These are phyloP conservation scores for Sinocyclocheilus rhinocerous DNA, from an alignment of 2,113 vertebrate genomes.

Conservation along the genomic window DNA sequence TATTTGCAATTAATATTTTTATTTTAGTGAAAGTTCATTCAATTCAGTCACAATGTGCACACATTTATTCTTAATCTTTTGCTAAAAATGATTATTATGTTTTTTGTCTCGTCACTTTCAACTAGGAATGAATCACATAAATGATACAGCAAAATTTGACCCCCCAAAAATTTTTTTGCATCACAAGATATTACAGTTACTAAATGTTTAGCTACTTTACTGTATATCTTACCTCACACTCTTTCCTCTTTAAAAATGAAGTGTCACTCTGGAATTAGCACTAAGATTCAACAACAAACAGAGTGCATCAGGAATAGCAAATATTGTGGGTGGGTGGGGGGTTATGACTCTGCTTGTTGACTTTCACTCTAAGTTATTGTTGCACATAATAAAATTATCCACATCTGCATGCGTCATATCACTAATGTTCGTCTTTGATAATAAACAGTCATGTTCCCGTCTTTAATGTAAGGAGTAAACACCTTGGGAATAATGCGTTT, in stretches of 20 bases:
- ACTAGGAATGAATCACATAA: no score
- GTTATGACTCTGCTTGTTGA: neutral
- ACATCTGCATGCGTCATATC: neutral
- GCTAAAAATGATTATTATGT: no score
- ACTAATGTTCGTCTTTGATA: neutral
- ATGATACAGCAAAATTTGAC: no score
- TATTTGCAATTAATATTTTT: neutral
- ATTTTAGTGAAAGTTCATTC: neutral
- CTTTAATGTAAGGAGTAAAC: neutral
- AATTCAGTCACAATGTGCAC: neutral
- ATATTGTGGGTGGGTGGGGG: no score
- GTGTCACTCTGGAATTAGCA: no score
- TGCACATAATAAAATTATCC: neutral
- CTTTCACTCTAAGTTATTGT: neutral
- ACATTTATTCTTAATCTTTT: no score
- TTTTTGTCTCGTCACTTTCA: no score
- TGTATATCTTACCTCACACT: no score
- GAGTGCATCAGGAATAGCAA: no score
- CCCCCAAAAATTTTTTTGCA: neutral
- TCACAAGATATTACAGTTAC: neutral
- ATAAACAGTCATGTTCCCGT: neutral
- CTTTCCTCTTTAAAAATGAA: no score
- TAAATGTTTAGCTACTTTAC: no score
- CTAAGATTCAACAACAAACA: no score
- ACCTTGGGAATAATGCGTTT: neutral